Evolutionary conservation across 2,113 vertebrate species (phyloP).

Genomic region (Pleuronectes platessa): DNA sequence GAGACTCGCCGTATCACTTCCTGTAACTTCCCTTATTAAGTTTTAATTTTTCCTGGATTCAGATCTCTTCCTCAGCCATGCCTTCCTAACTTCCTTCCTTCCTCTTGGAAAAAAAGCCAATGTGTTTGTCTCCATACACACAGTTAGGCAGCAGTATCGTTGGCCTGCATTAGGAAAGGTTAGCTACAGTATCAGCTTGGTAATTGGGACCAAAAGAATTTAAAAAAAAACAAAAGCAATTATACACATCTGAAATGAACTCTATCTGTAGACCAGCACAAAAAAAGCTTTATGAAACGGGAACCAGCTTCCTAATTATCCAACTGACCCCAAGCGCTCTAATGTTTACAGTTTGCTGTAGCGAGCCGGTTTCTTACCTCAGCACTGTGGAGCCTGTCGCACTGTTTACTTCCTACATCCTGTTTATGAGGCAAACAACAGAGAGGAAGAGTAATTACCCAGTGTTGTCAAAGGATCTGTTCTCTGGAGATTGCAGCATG

Average conservation of each 20-base stretch:
- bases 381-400: background rate
- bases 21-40: slow-evolving; percentile 35
- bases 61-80: slow-evolving; percentile 14
- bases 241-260: slow-evolving; percentile 36
- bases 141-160: slow-evolving; percentile 10
- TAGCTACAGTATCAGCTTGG: slow-evolving; percentile 21
- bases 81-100: slow-evolving; percentile 48
- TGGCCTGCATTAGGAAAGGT: slow-evolving; percentile 38
- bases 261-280: slow-evolving; percentile 11
- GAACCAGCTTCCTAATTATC: slow-evolving; percentile 41
- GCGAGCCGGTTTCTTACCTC: slow-evolving; percentile 14
- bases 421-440: slow-evolving; percentile 53
- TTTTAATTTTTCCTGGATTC: slow-evolving; percentile 25
- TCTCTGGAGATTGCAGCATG: slow-evolving; percentile 31
- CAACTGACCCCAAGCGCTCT: slow-evolving; percentile 45
- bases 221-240: slow-evolving; percentile 27
- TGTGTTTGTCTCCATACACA: slow-evolving; percentile 22
- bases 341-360: slow-evolving; percentile 42
- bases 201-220: slow-evolving; percentile 52
- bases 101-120: slow-evolving; percentile 24
- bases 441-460: slow-evolving; percentile 48
- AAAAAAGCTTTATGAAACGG: background rate
- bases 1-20: slow-evolving; percentile 39
- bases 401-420: slow-evolving; percentile 61
- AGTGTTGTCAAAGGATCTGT: slow-evolving; percentile 44